Base-by-base conservation (phyloP, 2,888 invertebrate genomes). In the Meghimatium bilineatum region DNA sequence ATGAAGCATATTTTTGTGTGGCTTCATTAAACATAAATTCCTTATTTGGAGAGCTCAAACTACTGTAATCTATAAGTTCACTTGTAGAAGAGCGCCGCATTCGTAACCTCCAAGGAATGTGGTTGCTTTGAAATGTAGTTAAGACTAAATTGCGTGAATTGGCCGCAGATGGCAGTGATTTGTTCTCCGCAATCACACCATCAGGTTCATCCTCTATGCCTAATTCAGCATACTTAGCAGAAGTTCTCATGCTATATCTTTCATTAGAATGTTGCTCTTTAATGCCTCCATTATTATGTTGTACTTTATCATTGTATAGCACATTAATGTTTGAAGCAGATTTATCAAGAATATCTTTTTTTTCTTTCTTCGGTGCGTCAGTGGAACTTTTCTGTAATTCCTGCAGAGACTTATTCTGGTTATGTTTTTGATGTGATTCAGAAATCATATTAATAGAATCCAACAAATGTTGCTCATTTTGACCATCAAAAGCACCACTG, bases 71-170 rank as follows among this genome's bases (percentile, higher is more conserved):
- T 14, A 82, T 63, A 34, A 44, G 36, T 38, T 82, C 82, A 75
- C 82, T 82, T 10, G 82, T 82, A 36, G 82, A 82, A n/a, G 82
- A 82, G n/a, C 82, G 66, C n/a, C 82, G 32, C 34, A 44, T 75
- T 36, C 75, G 23, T n/a, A 23, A n/a, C 12, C 66, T 44, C 12
- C 32, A 20, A 67, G 66, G 38, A 23, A 56, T 52, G 20, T 56
- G 23, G 20, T 23, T 56, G 3, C 10, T 56, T 56, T 56, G 56
- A 17, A 3, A 23, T 56, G 56, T 3, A 44, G 32, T 23, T 66
- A 26, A 10, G 0, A 12, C 14, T 12, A 34, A 56, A 34, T 34
- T 56, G 17, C 34, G n/a, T 26, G 38, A 67, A 10, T 49, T 67
- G 26, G 49, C 76, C 36, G 82, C 66, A 67, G 26, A n/a, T 32